Base-by-base conservation (phyloP, 2,113 vertebrate genomes). In the Pachycephala philippinensis region DNA sequence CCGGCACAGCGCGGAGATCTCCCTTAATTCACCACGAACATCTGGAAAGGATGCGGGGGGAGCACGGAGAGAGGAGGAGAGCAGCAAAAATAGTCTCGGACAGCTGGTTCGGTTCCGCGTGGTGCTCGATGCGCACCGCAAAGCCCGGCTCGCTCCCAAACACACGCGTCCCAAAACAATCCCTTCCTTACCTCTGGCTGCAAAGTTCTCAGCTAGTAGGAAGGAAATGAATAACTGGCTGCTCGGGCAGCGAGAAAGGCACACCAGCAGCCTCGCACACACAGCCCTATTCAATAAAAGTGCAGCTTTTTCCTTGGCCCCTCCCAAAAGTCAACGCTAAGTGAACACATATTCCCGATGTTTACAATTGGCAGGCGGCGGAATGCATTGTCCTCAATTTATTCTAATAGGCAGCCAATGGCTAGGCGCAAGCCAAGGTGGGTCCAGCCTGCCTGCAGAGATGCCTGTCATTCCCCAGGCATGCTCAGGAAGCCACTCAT, bases 401-500 rank as follows among this genome's bases (percentile, higher is more conserved):
- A 98, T 98, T 97, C 97, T 91, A 91, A 95, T 66, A 93, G 96
- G 95, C 97, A 97, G 98, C 98, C 98, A 98, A 97, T 98, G 97
- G 79, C 94, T 88, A 91, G 23, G 96, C 96, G 71, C 86, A 45
- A 49, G 96, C 97, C 97, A 97, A 98, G 97, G 98, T 98, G 97
- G 97, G 98, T 87, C 97, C 97, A 95, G 97, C 97, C 97, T 97
- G 97, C 97, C 97, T 84, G 97, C 97, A 97, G 97, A 95, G 98
- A 98, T 97, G 98, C 98, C 98, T 98, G 97, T 98, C 98, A 98
- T 98, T 98, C 98, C 97, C 97, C 69, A 97, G 97, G 98, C 98
- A 98, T 98, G 98, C 98, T 98, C 98, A 98, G 98, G 98, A 98
- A 98, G 97, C 98, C 98, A 97, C 98, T 98, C 98, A 97, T 98